These are phyloP conservation scores for Telmatochromis brichardi DNA, from an alignment of 2,113 vertebrate species.

Conservation along the genomic window DNA sequence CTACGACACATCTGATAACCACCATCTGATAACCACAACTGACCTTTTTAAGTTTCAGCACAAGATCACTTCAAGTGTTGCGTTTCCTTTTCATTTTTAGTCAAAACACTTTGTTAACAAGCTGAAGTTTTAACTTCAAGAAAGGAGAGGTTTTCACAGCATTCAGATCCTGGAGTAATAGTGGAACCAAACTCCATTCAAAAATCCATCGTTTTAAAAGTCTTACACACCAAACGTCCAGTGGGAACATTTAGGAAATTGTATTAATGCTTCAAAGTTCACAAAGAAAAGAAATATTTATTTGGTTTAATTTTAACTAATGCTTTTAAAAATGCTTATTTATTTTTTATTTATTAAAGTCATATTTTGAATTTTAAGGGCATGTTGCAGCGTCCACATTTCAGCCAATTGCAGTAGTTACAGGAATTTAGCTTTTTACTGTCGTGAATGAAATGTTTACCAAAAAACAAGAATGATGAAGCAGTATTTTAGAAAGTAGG, in stretches of 20 bases:
- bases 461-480: neutral
- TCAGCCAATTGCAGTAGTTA: neutral
- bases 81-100: neutral
- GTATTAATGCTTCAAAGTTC: neutral
- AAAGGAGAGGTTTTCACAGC: neutral
- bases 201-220: neutral
- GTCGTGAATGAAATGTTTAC: neutral
- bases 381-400: neutral
- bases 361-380: neutral
- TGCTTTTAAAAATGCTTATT: neutral
- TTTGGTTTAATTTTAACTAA: neutral
- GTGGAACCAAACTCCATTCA: slow-evolving; percentile 15
- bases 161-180: neutral
- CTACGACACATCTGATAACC: neutral
- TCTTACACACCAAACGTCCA: neutral
- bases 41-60: neutral
- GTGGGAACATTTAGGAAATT: neutral
- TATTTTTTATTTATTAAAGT: neutral
- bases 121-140: neutral
- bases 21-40: neutral
- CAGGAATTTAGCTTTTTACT: neutral
- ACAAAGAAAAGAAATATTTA: neutral
- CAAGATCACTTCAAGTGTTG: neutral
- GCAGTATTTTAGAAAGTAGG: neutral
- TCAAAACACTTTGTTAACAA: neutral